These are phyloP conservation scores for Didymodactylos carnosus DNA, from an alignment of 2,888 invertebrate species.

Conservation along the genomic window DNA sequence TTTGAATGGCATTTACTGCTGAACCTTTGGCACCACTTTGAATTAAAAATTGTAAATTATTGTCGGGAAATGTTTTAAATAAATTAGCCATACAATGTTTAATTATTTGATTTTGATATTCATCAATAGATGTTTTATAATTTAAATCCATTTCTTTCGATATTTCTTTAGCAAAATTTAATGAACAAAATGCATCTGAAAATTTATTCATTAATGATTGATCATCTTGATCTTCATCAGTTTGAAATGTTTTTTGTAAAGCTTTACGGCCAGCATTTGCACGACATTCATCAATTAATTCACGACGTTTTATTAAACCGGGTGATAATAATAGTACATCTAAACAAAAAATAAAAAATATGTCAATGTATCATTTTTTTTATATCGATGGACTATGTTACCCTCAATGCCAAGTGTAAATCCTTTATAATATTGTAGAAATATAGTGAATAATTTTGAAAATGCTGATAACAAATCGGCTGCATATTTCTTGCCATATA, in stretches of 20 bases:
- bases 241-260: neutral
- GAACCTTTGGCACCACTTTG: constrained; percentile 71
- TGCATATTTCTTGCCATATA: constrained; percentile 68
- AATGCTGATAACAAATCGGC: constrained; percentile 64
- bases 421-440: constrained; percentile 58
- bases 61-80: constrained; percentile 65
- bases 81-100: constrained; percentile 61
- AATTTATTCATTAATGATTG: neutral
- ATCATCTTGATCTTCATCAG: neutral
- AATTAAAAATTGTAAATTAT: constrained; percentile 95
- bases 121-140: constrained; percentile 41
- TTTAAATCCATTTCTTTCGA: constrained; percentile 23
- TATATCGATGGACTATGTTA: constrained; percentile 29
- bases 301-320: neutral
- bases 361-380: too few species aligned
- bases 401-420: constrained; percentile 87
- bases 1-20: constrained; percentile 77
- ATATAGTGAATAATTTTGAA: constrained; percentile 71
- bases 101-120: constrained; percentile 71
- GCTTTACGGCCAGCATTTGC: neutral
- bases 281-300: neutral
- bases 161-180: neutral
- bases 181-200: neutral
- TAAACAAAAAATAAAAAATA: neutral
- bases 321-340: neutral